Base-by-base conservation (phyloP, 2,888 invertebrate species). In the Smittia sp. region DNA sequence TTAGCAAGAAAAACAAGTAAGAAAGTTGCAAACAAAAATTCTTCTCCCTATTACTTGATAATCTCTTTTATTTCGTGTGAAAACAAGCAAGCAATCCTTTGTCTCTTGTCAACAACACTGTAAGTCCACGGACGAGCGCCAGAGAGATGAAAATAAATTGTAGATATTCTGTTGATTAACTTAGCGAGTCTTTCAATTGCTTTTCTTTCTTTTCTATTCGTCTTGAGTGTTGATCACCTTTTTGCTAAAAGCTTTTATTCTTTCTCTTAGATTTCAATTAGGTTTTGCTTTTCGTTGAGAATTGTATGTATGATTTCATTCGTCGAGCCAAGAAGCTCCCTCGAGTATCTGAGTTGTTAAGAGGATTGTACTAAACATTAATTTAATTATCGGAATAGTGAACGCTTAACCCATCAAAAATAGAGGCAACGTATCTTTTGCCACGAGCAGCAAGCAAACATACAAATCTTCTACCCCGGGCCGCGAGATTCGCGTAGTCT, bases 101-200 rank as follows among this genome's bases (percentile, higher is more conserved):
- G 11, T 46, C 46, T 46, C 11, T 46, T 11, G 11, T 46, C 46
- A 18, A 58, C 2, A 6, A n/a, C n/a, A 58, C 4, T 58, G 58
- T 18, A 20, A 22, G 58, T 46, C n/a, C 46, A 46, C n/a, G 6
- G 46, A 46, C 11, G 22, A 6, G 11, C 22, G 58, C 32, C 52
- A 58, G 58, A 58, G 58, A 18, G 58, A 58, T 58, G 18, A 58
- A 58, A 69, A 69, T 54, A 69, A 69, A 69, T 69, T 69, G 69
- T 69, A 69, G 69, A 69, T 69, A 69, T 69, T 69, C 54, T 69
- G 69, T 54, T 69, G 52, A 69, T 54, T 69, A 69, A 54, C 69
- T 69, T 69, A 54, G 52, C 52, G 52, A 22, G 52, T 4, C 27
- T 41, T 67, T 46, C 46, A 46, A 46, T 46, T 67, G 11, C 63